Conservation (phyloP, 2,797 vertebrate genomes). For the Odontamblyopus rebecca region DNA sequence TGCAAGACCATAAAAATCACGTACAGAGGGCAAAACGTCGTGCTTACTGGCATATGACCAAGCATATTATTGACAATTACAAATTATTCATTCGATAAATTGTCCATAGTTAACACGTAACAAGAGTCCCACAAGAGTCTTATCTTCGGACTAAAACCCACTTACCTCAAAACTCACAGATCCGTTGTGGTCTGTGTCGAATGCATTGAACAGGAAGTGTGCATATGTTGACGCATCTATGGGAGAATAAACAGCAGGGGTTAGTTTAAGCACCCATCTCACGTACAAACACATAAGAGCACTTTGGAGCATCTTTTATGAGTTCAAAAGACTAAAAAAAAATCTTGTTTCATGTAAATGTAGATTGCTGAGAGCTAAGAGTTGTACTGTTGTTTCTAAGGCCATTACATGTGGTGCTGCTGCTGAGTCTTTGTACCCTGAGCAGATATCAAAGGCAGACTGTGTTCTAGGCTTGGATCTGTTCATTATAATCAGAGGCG, state of each 20-base stretch:
- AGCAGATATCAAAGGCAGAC: constrained; percentile 51
- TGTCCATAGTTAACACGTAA: background rate
- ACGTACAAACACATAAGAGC: constrained; percentile 16
- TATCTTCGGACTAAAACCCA: background rate
- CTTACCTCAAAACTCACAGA: constrained; percentile 98
- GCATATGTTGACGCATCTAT: constrained; percentile 95
- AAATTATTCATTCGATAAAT: background rate
- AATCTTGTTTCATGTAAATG: constrained; percentile 17
- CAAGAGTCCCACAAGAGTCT: background rate
- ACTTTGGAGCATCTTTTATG: constrained; percentile 9
- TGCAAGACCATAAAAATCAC: too few species aligned
- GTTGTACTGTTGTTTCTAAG: constrained; percentile 34
- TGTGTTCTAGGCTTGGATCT: constrained; percentile 31
- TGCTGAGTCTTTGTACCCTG: constrained; percentile 26
- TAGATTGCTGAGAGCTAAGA: constrained; percentile 11
- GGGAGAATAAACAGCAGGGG: constrained; percentile 38
- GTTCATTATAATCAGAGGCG: constrained; percentile 45
- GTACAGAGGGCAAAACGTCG: too few species aligned
- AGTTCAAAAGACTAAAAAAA: constrained; percentile 37
- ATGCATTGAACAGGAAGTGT: constrained; percentile 98
- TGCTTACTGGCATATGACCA: background rate
- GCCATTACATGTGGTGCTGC: constrained; percentile 33
- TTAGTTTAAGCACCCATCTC: constrained; percentile 9
- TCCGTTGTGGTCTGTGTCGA: constrained; percentile 97
- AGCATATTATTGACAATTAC: background rate